Percentiles rank a stretch among this genome's conserved stretches.
Conservation (phyloP, 2,797 vertebrate genomes). For the Phataginus tetradactyla region DNA sequence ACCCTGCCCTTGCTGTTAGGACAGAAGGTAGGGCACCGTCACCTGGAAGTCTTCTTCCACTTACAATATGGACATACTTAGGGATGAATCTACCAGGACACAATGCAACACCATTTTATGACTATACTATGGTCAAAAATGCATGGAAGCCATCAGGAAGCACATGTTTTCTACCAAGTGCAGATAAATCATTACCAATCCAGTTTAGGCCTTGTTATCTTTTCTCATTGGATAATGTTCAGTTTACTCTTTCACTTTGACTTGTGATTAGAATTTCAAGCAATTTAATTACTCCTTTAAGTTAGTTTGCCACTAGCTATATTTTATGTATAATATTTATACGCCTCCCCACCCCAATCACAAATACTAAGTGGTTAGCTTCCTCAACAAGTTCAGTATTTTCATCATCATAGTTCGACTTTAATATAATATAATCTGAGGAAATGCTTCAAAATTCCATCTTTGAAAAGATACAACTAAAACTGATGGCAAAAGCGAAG, state of each 20-base stretch:
- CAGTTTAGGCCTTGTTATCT: neutral
- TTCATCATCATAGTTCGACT: neutral
- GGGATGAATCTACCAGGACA: no score
- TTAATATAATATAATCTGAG: neutral
- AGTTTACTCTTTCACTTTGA: neutral
- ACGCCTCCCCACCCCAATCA: neutral
- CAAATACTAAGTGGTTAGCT: neutral
- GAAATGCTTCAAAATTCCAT: neutral
- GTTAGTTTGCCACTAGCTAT: neutral
- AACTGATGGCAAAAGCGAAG: neutral
- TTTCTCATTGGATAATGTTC: neutral
- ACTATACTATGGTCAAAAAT: neutral
- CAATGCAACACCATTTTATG: no score
- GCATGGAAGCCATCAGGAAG: neutral
- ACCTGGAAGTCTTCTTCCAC: neutral
- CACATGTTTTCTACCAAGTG: neutral
- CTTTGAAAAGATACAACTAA: neutral
- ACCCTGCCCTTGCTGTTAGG: rapidly evolving
- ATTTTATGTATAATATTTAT: neutral
- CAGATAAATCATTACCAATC: neutral
- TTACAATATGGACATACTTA: rapidly evolving
- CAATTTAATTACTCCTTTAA: neutral
- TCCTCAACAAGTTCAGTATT: neutral
- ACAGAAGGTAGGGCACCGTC: rapidly evolving
- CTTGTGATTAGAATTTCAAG: neutral